A percentile compares a stretch with the other conserved stretches of the same genome.
These are phyloP conservation scores for Cybosia mesomella DNA, from an alignment of 2,888 invertebrate species.

Conservation along the genomic window DNA sequence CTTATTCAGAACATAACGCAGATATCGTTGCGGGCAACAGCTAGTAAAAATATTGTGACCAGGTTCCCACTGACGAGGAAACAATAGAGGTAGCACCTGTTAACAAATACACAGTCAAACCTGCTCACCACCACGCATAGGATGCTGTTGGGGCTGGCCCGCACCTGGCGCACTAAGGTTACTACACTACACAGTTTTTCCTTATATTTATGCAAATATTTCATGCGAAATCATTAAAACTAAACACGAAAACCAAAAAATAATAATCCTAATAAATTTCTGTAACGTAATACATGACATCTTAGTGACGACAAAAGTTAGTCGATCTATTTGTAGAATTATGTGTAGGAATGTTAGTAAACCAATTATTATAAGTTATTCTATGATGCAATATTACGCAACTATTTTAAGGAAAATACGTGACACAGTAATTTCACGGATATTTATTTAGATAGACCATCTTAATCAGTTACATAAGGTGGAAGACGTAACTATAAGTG, in stretches of 20 bases:
- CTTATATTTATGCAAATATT: too few species aligned
- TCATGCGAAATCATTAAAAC: too few species aligned
- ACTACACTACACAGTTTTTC: neutral
- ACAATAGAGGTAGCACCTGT: neutral
- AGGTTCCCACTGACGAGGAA: neutral
- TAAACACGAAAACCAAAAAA: too few species aligned
- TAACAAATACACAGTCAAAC: neutral
- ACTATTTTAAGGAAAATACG: conserved; percentile 34
- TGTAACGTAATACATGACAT: neutral
- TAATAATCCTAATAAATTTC: neutral
- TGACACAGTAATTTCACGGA: conserved; percentile 31
- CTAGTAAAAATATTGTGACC: neutral
- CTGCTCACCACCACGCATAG: neutral
- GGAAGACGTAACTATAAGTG: neutral
- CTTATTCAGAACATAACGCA: too few species aligned
- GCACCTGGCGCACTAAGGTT: neutral
- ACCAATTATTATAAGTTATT: neutral
- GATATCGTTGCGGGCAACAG: neutral
- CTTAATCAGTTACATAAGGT: conserved; percentile 33
- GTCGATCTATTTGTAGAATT: neutral
- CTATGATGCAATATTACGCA: conserved; percentile 5
- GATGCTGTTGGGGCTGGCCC: neutral
- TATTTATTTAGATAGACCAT: conserved; percentile 28
- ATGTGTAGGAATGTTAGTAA: neutral
- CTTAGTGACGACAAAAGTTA: neutral